Conservation (phyloP, 1,140 invertebrate species). For the Nasonia vitripennis region DNA sequence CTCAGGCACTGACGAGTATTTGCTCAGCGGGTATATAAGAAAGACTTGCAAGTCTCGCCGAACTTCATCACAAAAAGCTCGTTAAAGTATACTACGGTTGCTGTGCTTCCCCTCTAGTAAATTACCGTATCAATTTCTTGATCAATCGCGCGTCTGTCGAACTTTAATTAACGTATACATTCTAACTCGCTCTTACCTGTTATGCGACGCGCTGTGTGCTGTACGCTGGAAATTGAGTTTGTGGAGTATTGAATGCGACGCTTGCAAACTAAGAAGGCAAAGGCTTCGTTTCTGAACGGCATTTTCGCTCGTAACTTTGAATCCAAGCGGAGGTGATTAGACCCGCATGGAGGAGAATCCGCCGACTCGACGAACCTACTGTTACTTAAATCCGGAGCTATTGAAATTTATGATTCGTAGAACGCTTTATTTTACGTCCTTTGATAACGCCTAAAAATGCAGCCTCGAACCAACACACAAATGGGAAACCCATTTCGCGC, state of each 20-base stretch:
- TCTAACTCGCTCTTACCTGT: background rate
- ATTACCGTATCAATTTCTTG: background rate
- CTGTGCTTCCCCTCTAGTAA: background rate
- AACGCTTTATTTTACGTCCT: no score
- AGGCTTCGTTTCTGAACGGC: background rate
- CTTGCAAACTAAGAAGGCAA: no score
- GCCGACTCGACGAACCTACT: background rate
- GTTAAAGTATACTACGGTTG: background rate
- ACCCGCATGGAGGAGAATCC: background rate
- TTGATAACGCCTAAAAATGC: no score
- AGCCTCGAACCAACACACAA: no score
- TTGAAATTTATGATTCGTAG: background rate
- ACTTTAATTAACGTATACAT: background rate
- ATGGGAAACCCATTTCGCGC: no score
- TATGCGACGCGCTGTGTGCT: background rate
- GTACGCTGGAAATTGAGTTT: background rate
- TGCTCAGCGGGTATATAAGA: background rate
- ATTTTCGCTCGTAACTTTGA: background rate
- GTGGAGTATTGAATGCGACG: no score
- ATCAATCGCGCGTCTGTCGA: background rate
- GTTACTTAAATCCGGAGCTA: background rate
- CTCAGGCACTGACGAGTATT: background rate
- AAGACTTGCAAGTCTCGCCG: background rate
- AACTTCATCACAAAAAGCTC: background rate
- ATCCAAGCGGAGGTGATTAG: background rate